phyloP scores from a whole-genome alignment of 2,888 invertebrate species.

The Lysandra coridon region DNA sequence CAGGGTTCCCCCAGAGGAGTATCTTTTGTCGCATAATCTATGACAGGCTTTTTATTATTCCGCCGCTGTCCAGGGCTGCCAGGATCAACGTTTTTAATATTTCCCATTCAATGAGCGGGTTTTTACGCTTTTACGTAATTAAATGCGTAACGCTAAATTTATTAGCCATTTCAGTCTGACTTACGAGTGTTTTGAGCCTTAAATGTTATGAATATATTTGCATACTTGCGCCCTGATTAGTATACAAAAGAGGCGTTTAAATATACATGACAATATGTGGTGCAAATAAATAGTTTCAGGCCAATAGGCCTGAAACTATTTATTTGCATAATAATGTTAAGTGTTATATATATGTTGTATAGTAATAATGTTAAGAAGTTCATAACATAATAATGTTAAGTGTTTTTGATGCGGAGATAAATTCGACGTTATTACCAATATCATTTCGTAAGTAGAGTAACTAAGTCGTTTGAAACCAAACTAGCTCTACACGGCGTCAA shows the following conservation, averaged over 20 bases:
- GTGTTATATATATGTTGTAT: too few species aligned
- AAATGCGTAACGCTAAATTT: constrained; percentile 13
- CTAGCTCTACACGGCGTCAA: too few species aligned
- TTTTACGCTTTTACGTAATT: constrained; percentile 10
- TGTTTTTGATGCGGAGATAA: too few species aligned
- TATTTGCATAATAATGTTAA: too few species aligned
- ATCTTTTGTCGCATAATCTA: constrained; percentile 15
- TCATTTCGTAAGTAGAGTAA: too few species aligned
- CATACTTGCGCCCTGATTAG: background rate
- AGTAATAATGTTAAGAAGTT: too few species aligned
- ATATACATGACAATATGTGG: background rate
- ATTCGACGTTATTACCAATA: too few species aligned
- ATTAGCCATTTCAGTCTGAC: constrained; percentile 12
- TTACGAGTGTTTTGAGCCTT: background rate
- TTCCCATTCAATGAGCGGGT: background rate
- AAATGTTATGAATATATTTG: background rate
- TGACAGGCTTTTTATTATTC: constrained; percentile 6
- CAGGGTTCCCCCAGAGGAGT: background rate
- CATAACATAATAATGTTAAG: background rate
- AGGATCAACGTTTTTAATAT: constrained; percentile 1
- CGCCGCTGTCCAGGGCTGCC: background rate
- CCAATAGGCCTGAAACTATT: too few species aligned
- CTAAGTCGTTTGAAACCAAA: too few species aligned
- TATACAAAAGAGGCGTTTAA: background rate
- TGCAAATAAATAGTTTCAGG: background rate